These are phyloP conservation scores for Tinea trinotella DNA, from an alignment of 2,888 invertebrate species.

Conservation along the genomic window DNA sequence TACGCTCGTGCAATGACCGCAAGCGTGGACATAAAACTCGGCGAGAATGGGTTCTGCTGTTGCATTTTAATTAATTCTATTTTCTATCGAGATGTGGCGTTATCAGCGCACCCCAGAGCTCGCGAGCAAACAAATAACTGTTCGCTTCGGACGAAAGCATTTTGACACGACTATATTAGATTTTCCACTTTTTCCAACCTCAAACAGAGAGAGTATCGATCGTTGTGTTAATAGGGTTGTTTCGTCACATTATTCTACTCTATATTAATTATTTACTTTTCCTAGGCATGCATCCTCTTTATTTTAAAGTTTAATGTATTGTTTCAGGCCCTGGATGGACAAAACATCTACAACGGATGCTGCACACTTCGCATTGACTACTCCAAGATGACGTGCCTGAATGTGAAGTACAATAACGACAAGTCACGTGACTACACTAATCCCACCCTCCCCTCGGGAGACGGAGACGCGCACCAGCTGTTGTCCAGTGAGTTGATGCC, in stretches of 20 bases:
- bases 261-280: not conserved
- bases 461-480: constrained; percentile 76
- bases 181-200: constrained; percentile 14
- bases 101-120: constrained; percentile 61
- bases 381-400: constrained; percentile 97
- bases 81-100: constrained; percentile 66
- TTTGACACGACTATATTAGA: constrained; percentile 46
- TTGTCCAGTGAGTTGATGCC: constrained; percentile 78
- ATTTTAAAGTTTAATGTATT: constrained; percentile 22
- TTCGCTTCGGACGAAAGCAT: constrained; percentile 46
- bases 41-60: constrained; percentile 60
- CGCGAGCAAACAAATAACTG: constrained; percentile 61
- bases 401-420: constrained; percentile 99
- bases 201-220: constrained; percentile 5
- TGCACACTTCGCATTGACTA: constrained; percentile 99
- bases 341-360: constrained; percentile 99
- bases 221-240: constrained; percentile 1
- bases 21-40: constrained; percentile 40
- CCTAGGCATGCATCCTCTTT: no score
- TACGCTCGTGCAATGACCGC: constrained; percentile 4
- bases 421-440: constrained; percentile 99
- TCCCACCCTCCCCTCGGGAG: constrained; percentile 96
- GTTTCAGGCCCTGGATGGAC: constrained; percentile 92
- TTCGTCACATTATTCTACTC: constrained; percentile 4
- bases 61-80: constrained; percentile 72